A percentile compares a stretch with the other conserved stretches of the same genome.
Conservation (phyloP, 1,140 invertebrate genomes). For the Dreissena rostriformis region DNA sequence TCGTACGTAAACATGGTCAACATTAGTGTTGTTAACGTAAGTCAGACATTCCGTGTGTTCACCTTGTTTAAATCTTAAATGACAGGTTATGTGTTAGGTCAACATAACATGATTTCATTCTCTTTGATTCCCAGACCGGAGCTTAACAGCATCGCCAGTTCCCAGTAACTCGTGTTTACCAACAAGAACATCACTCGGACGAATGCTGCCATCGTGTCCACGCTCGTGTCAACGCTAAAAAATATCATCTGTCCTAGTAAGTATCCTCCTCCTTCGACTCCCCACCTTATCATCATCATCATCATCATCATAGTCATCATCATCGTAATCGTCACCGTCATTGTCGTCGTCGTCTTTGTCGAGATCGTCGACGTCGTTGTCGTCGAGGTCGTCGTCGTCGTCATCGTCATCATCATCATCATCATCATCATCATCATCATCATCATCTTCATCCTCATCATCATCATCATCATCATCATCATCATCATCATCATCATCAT, state of each 20-base stretch:
- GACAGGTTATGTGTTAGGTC: not conserved
- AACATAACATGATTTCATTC: not conserved
- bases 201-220: not conserved
- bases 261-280: not conserved
- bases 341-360: no score
- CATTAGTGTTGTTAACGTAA: not conserved
- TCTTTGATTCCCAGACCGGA: conserved; percentile 27
- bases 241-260: conserved; percentile 23
- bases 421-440: no score
- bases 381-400: no score
- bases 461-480: no score
- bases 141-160: conserved; percentile 31
- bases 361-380: no score
- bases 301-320: not conserved
- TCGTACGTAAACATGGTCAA: not conserved
- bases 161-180: not conserved
- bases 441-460: no score
- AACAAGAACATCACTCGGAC: conserved; percentile 7
- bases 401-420: no score
- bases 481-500: no score
- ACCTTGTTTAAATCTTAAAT: not conserved
- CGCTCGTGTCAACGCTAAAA: conserved; percentile 21
- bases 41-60: not conserved
- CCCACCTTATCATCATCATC: no score
- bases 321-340: no score